Evolutionary conservation across 2,888 invertebrate genomes (phyloP).

Genomic region (Drosophila monieri): DNA sequence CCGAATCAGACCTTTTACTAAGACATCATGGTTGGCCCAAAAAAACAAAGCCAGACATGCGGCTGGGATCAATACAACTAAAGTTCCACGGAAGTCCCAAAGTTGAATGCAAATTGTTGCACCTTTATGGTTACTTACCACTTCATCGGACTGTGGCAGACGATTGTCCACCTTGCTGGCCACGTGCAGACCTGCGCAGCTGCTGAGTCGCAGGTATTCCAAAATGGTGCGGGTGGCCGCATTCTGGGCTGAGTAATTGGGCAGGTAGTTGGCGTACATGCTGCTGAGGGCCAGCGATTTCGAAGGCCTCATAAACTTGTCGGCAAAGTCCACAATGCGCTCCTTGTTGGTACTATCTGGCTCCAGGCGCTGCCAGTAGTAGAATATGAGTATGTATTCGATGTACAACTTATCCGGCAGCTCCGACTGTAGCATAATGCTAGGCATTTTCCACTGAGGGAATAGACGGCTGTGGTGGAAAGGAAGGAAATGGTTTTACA

Average conservation of each 20-base stretch:
- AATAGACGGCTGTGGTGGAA: constrained; percentile 51
- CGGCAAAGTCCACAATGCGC: constrained; percentile 64
- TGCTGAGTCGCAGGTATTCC: constrained; percentile 56
- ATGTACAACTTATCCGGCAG: constrained; percentile 70
- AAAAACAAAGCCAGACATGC: background rate
- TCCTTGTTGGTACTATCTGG: constrained; percentile 50
- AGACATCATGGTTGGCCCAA: constrained; percentile 60
- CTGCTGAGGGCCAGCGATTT: constrained; percentile 54
- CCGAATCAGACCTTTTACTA: constrained; percentile 80
- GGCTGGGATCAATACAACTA: background rate
- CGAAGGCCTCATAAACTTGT: constrained; percentile 71
- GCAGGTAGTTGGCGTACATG: constrained; percentile 62
- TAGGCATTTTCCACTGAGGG: constrained; percentile 59
- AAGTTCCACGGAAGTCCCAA: too few relatives aligned
- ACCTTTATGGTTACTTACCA: constrained; percentile 49
- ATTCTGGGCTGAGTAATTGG: constrained; percentile 49
- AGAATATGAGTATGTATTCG: constrained; percentile 75
- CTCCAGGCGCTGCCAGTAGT: constrained; percentile 70
- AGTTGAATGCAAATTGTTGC: too few relatives aligned
- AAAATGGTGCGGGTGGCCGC: constrained; percentile 70
- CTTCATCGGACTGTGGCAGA: constrained; percentile 43
- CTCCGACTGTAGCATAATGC: constrained; percentile 58
- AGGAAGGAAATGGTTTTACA: background rate
- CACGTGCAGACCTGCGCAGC: constrained; percentile 53
- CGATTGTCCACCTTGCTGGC: constrained; percentile 65